phyloP scores from a whole-genome alignment of 2,113 vertebrate genomes.

The Cepphus grylle region DNA sequence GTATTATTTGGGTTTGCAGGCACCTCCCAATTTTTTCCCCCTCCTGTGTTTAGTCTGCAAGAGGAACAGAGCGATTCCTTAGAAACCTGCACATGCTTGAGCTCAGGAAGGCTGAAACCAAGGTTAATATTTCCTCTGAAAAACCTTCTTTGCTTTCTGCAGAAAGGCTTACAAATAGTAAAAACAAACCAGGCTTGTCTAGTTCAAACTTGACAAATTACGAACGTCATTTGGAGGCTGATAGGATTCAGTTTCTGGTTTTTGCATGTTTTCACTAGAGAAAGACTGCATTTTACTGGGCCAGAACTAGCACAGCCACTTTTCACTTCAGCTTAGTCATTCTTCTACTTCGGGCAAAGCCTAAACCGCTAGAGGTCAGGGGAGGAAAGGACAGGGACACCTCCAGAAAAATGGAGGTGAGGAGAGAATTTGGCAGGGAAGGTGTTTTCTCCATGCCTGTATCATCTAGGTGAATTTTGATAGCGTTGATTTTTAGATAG shows the following conservation, averaged over 20 bases:
- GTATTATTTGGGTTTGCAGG: background rate
- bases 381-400: background rate
- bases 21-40: background rate
- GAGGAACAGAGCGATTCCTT: background rate
- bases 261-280: background rate
- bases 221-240: background rate
- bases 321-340: background rate
- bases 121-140: background rate
- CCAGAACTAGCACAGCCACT: background rate
- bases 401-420: background rate
- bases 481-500: background rate
- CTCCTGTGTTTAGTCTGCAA: background rate
- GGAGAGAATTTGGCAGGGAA: background rate
- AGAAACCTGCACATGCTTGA: background rate
- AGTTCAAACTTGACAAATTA: background rate
- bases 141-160: background rate
- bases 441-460: background rate
- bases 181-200: background rate
- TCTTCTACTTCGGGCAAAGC: background rate
- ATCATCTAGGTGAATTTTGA: background rate
- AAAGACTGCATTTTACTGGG: background rate
- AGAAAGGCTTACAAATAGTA: background rate
- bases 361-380: conserved; percentile 4
- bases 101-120: background rate
- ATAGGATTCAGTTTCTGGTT: background rate